Evolutionary conservation across 2,888 invertebrate species (phyloP), one percentile per base, ranked within the genome.

Genomic region (Brachyptera risi): DNA sequence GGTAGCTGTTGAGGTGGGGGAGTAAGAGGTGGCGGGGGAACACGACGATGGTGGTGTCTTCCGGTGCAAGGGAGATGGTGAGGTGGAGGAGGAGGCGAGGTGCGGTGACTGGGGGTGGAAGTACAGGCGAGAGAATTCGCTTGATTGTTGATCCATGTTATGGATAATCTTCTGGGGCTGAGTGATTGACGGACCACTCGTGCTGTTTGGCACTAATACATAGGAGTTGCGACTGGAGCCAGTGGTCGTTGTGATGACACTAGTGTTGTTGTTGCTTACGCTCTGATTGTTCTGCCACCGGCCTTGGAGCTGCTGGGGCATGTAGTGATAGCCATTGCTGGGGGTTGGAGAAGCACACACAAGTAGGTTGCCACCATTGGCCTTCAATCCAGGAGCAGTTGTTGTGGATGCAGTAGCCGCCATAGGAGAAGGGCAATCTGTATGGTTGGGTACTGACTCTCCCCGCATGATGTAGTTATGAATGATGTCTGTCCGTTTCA

Each of bases 401-500:
- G 78, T 76, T 31, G 80, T 79, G 1, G 80, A 77, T 0, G 79
- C 74, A 61, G 80, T 76, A 69, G 82, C 76, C 64, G 79, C 77
- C 64, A 80, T 78, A 1, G 80, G 78, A 4, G 79, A 79, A 0
- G 78, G 75, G 37, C 35, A 54, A 3, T 54, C 54, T 1, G 19
- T 3, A 2, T 23, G 49, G 26, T 19, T 11, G 13, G 76, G 73
- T 61, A 76, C 74, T 7, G 79, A 75, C 69, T 88, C 87, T 2
- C 84, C 86, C 63, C 91, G 83, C 85, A 93, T 91, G 75, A 95
- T 91, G 76, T 91, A 92, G 74, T 89, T 92, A 77, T 93, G 93
- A 73, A 95, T 92, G 71, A 93, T 88, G 76, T 95, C 94, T 35
- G 92, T 91, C 71, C 92, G 87, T 75, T 93, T 92, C 77, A 92